Evolutionary conservation across 1,140 invertebrate species (phyloP).

Genomic region (Linepithema humile): DNA sequence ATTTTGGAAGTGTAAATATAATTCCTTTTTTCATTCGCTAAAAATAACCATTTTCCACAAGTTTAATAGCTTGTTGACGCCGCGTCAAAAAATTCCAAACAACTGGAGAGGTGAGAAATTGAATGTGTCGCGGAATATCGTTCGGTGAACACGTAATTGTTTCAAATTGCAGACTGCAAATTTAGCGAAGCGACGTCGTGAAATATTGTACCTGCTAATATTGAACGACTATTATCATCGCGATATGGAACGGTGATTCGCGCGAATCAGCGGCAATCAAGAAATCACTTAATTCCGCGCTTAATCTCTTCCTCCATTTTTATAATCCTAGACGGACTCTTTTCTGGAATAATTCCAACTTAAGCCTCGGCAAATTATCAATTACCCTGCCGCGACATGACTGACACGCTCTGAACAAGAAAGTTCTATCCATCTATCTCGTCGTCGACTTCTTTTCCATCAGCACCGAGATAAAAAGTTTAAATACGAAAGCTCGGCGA

Average conservation of each 20-base stretch:
- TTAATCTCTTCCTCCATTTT: conserved; percentile 20
- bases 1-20: neutral
- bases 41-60: neutral
- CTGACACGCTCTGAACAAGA: neutral
- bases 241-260: neutral
- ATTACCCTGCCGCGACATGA: neutral
- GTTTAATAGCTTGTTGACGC: neutral
- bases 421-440: neutral
- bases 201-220: neutral
- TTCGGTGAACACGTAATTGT: neutral
- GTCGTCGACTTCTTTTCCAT: neutral
- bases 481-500: conserved; percentile 1
- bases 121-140: neutral
- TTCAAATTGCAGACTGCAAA: conserved; percentile 9
- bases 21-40: neutral
- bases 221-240: neutral
- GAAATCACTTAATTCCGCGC: conserved; percentile 10
- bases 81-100: neutral
- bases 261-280: conserved; percentile 8
- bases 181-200: neutral
- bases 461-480: neutral
- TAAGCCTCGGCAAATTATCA: conserved; percentile 40
- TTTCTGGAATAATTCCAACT: conserved; percentile 19
- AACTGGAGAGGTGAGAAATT: neutral
- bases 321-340: conserved; percentile 5